Evolutionary conservation across 1,140 invertebrate species (phyloP), one percentile per base, ranked within the genome.

Genomic region (Sarcophaga peregrina): DNA sequence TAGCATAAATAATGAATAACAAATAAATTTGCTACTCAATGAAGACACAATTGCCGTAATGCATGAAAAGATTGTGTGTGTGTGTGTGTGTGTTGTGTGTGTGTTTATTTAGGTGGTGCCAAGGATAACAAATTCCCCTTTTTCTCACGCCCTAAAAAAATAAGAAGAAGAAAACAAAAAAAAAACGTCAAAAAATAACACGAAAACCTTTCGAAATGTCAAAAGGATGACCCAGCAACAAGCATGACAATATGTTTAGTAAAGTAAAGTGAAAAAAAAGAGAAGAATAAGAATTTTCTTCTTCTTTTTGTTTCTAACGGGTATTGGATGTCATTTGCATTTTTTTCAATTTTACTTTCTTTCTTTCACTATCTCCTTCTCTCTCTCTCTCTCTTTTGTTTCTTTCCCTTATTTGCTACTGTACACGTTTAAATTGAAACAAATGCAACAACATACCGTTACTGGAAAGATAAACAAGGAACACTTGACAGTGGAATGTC

Each of bases 401-500:
- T 37, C 25, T 37, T 37, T 37, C 25, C 25, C 25, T 37, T 37
- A 37, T 37, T 37, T 68, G 17, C n/a, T 68, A 68, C 62, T 68
- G 62, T 20, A 68, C 20, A 68, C 20, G 17, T 2, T 6, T 68
- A 25, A 9, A n/a, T 68, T 17, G n/a, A 9, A 37, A 25, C 62
- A 68, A n/a, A n/a, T 68, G 62, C 62, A 68, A 68, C 62, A 68
- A 9, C 8, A 68, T 4, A 37, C 25, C 25, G 25, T 37, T 37
- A 4, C 25, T 37, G 25, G 25, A 37, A 37, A 37, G 25, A 37
- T 1, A 37, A 76, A 13, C 10, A 46, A 47, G 4, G 13, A n/a
- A 76, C 74, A 76, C 74, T 76, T 76, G 74, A 48, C 74, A 76
- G 46, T 76, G 47, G 74, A 76, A 76, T 76, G 74, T 76, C 74